phyloP scores from a whole-genome alignment of 2,888 invertebrate species.

The Druceiella hillmani region DNA sequence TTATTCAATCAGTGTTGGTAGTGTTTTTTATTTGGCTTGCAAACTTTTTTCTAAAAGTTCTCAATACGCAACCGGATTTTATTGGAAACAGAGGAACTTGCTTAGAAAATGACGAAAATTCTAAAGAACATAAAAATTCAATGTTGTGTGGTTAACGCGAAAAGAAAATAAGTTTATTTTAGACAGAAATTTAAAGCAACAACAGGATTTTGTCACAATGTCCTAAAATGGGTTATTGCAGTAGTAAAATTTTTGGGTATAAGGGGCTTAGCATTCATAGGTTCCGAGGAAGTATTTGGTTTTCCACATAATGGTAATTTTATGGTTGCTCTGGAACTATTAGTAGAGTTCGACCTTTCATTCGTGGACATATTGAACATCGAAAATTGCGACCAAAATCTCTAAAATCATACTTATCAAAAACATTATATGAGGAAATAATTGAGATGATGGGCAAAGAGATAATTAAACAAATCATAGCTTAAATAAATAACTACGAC shows the following conservation, averaged over 20 bases:
- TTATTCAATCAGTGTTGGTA: too few relatives aligned
- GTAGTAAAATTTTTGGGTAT: constrained; percentile 16
- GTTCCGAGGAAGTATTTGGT: constrained; percentile 16
- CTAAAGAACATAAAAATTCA: constrained; percentile 14
- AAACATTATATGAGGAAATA: constrained; percentile 16
- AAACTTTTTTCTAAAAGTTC: too few relatives aligned
- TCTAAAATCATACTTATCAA: constrained; percentile 9
- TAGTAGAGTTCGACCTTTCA: constrained; percentile 8
- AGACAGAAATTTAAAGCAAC: constrained; percentile 16
- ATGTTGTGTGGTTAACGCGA: constrained; percentile 15
- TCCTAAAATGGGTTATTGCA: constrained; percentile 17
- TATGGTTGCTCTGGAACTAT: constrained; percentile 10
- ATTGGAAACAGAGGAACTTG: too few relatives aligned
- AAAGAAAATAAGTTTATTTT: constrained; percentile 17
- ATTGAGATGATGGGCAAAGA: constrained; percentile 12
- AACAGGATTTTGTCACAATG: constrained; percentile 18
- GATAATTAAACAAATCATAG: not conserved
- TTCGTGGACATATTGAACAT: constrained; percentile 14
- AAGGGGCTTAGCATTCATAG: constrained; percentile 17
- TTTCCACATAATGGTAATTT: too few relatives aligned
- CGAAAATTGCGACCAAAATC: constrained; percentile 12
- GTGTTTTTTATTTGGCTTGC: too few relatives aligned
- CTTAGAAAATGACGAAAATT: constrained; percentile 11
- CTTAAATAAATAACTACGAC: constrained; percentile 12
- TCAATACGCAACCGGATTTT: too few relatives aligned